Base-by-base conservation (phyloP, 1,140 invertebrate species). In the Akabosia matsudoensis region DNA sequence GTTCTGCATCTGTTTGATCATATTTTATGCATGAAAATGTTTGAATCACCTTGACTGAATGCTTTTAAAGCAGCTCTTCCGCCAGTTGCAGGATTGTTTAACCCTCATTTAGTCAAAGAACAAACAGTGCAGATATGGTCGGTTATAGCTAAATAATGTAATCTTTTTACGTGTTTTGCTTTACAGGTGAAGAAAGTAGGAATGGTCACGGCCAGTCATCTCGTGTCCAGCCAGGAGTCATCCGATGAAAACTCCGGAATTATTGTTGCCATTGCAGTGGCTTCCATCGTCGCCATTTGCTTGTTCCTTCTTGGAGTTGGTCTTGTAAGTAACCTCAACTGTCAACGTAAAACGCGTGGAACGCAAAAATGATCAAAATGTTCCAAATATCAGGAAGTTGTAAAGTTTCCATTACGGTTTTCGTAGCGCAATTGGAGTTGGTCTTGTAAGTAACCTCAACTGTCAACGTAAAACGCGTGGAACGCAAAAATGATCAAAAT, bases 251-350 rank as follows among this genome's bases (percentile, higher is more conserved):
- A 84, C 67, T 84, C 78, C 18, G 77, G 87, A 79, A 84, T 87
- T 18, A 86, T 87, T 78, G 86, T 86, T 7, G 87, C 87, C 7
- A 84, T 87, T 37, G 84, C 86, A 28, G 84, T 88, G 54, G 87
- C 87, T 10, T 86, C 86, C 64, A 84, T 88, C 24, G 88, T 85
- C 26, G 86, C 86, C 33, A 83, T 87, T 52, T 88, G 86, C 79
- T 84, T 92, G 18, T 82, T 92, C 34, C 83, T 91, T 13, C 81
- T 92, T 14, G 89, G 90, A 31, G 88, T 88, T 24, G 87, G 92
- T 67, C 83, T 92, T 85, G 89, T 90, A 86, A 88, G 86, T 54
- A 67, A 67, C 24, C 61, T 31, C 24, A 14, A 54, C 71, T 74
- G 61, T 70, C 26, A 73, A n/a, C 54, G 26, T 34, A 70, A 75